Percentiles rank a stretch among this genome's conserved stretches.
Evolutionary conservation across 2,113 vertebrate genomes (phyloP).

Genomic region (Sinosuthora webbiana): DNA sequence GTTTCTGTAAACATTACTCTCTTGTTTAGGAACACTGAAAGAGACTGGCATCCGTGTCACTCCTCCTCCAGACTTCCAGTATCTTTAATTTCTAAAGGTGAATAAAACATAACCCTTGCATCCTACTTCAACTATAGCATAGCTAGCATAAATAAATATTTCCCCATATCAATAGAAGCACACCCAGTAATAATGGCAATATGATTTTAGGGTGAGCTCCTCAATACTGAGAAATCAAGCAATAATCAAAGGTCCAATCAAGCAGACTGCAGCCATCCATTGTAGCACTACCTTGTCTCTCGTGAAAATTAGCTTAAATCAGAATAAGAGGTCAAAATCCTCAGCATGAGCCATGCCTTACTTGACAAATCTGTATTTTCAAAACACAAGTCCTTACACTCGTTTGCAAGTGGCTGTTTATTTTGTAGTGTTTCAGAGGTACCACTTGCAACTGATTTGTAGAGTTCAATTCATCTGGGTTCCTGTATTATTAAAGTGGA

Average conservation of each 20-base stretch:
- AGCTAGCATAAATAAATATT: neutral
- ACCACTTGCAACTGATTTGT: neutral
- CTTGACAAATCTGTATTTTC: neutral
- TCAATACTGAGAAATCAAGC: neutral
- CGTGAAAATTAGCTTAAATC: neutral
- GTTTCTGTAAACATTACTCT: neutral
- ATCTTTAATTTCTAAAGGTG: neutral
- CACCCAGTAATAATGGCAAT: neutral
- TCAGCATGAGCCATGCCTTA: neutral
- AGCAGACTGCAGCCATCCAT: neutral
- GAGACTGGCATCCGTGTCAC: neutral
- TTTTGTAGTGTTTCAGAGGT: neutral
- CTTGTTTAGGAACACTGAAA: neutral
- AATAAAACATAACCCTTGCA: neutral
- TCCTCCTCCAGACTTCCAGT: neutral
- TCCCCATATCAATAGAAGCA: neutral
- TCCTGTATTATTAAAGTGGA: neutral
- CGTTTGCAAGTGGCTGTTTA: neutral
- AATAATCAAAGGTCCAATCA: neutral
- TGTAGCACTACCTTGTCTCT: neutral
- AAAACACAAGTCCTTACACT: neutral
- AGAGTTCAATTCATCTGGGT: neutral
- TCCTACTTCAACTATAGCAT: neutral
- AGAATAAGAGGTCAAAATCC: neutral
- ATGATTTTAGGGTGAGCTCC: neutral